These are phyloP conservation scores for Allobates femoralis DNA, from an alignment of 2,797 vertebrate species.

Conservation along the genomic window DNA sequence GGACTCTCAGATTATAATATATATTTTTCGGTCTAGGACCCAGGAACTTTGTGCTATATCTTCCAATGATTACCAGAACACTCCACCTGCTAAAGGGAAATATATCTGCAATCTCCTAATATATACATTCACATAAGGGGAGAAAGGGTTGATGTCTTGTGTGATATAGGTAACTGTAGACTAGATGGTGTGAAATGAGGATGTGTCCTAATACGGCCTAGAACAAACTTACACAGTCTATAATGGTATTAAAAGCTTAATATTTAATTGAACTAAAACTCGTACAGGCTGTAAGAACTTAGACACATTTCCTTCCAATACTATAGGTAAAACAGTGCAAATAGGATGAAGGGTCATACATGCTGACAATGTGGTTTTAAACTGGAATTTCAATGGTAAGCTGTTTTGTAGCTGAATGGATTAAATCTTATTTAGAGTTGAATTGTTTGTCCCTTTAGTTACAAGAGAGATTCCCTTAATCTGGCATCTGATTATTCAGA, in stretches of 20 bases:
- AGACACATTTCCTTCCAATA: not conserved
- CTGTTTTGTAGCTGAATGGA: constrained; percentile 7
- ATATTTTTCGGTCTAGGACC: not conserved
- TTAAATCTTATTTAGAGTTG: not conserved
- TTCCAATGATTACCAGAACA: not conserved
- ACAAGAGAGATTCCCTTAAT: not conserved
- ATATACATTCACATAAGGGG: not conserved
- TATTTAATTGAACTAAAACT: constrained; percentile 8
- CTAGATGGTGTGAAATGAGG: constrained; percentile 11
- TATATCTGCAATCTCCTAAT: not conserved
- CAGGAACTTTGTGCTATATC: not conserved
- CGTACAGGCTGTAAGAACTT: not conserved
- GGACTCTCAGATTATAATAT: too few species aligned
- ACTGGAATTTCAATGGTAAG: constrained; percentile 14
- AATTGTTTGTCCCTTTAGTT: not conserved
- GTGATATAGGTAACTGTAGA: not conserved
- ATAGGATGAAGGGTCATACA: constrained; percentile 12
- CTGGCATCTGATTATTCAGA: too few species aligned
- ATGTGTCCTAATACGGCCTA: constrained; percentile 16
- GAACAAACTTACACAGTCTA: not conserved
- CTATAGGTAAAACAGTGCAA: constrained; percentile 1
- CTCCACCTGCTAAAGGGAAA: not conserved
- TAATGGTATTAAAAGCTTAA: constrained; percentile 30
- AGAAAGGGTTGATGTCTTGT: not conserved
- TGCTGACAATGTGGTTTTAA: not conserved